These are phyloP conservation scores for Spodoptera exigua DNA, from an alignment of 2,888 invertebrate species.

Conservation along the genomic window DNA sequence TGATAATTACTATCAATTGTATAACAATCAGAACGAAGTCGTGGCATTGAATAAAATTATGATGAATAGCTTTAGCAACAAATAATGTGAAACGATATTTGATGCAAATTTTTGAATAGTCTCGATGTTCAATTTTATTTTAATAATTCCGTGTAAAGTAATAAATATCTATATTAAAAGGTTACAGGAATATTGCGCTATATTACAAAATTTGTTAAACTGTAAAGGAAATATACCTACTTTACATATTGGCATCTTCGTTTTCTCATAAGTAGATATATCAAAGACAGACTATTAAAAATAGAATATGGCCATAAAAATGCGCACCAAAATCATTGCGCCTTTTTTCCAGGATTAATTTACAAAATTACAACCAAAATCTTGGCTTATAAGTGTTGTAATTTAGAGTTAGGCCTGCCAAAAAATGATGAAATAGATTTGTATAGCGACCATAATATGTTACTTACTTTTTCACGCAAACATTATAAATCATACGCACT, in stretches of 20 bases:
- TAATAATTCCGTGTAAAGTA: no score
- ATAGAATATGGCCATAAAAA: no score
- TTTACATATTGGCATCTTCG: no score
- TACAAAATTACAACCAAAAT: background rate
- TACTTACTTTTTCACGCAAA: slow-evolving; percentile 44
- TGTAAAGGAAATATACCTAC: no score
- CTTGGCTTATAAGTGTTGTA: background rate
- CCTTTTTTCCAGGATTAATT: no score
- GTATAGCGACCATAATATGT: slow-evolving; percentile 22
- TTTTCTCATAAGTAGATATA: no score
- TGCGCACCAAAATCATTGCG: no score
- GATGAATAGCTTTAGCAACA: slow-evolving; percentile 42
- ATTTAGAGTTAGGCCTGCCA: no score
- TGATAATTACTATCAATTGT: slow-evolving; percentile 17
- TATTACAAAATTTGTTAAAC: no score
- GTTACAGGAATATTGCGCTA: slow-evolving; percentile 11
- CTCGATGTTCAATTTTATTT: slow-evolving; percentile 19
- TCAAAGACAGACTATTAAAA: no score
- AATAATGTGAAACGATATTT: slow-evolving; percentile 40
- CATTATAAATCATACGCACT: slow-evolving; percentile 32
- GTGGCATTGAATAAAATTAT: slow-evolving; percentile 38
- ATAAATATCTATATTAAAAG: no score
- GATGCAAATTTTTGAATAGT: slow-evolving; percentile 50
- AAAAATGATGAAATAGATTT: slow-evolving; percentile 13
- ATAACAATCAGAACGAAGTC: slow-evolving; percentile 17